Conservation (phyloP, 1,140 invertebrate genomes). For the Drosophila watanabei region DNA sequence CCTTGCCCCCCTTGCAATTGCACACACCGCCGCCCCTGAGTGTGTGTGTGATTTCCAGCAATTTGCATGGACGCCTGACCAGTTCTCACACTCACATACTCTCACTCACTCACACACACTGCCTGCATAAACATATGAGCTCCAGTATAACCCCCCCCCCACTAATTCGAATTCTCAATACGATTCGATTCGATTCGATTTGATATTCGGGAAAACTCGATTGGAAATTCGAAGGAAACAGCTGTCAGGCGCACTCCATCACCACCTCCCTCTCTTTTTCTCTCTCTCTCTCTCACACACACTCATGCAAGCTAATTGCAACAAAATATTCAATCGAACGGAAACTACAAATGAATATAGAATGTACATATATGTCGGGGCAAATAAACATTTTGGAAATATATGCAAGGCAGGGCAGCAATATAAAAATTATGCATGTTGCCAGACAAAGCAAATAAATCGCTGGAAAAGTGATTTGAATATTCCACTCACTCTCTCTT, state of each 20-base stretch:
- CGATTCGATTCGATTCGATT: conserved; percentile 19
- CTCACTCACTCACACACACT: not conserved
- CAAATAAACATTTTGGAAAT: conserved; percentile 10
- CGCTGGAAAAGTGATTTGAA: conserved; percentile 26
- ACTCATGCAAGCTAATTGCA: conserved; percentile 25
- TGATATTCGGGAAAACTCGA: conserved; percentile 23
- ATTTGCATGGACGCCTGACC: conserved; percentile 42
- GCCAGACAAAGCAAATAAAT: conserved; percentile 20
- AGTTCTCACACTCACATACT: conserved; percentile 26
- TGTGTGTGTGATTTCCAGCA: conserved; percentile 23
- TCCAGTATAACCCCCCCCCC: not conserved
- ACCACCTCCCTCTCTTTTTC: not conserved
- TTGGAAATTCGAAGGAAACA: conserved; percentile 36
- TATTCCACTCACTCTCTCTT: not conserved
- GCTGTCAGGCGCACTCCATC: conserved; percentile 17
- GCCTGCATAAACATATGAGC: conserved; percentile 33
- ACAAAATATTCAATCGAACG: conserved; percentile 42
- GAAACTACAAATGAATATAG: conserved; percentile 1
- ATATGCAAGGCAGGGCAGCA: not conserved
- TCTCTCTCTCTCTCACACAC: not conserved
- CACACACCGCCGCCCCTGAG: not conserved
- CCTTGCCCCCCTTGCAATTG: not conserved
- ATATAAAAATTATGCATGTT: conserved; percentile 1
- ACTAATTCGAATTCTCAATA: conserved; percentile 12
- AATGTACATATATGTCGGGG: not conserved